Conservation (phyloP, 53 echinoderm and acorn worm genomes). For the Glandiceps talaboti region DNA sequence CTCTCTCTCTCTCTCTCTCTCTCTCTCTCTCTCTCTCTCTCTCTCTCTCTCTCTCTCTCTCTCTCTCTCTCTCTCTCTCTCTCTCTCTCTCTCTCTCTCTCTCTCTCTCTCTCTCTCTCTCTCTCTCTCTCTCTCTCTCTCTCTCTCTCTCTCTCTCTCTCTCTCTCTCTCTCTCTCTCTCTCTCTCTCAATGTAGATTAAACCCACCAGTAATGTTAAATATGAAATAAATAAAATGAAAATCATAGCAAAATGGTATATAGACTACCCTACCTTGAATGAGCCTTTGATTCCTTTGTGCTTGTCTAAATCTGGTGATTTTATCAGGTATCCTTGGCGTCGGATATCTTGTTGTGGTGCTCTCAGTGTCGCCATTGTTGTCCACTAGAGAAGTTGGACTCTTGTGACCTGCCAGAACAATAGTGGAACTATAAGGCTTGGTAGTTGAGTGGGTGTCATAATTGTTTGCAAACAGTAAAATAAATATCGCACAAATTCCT, state of each 20-base stretch:
- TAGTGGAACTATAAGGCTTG: too few species aligned
- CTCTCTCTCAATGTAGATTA: too few species aligned
- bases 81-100: not conserved
- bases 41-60: constrained; percentile 11
- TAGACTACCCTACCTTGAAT: not conserved
- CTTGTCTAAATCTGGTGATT: not conserved
- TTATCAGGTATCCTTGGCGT: not conserved
- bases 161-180: not conserved
- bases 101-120: constrained; percentile 5
- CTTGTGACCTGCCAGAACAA: too few species aligned
- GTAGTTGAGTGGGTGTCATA: too few species aligned
- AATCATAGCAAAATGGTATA: too few species aligned
- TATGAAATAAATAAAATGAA: too few species aligned
- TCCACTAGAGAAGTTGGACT: too few species aligned
- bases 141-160: constrained; percentile 3
- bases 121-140: not conserved
- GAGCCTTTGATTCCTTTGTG: not conserved
- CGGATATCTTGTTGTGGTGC: not conserved
- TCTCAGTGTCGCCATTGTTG: not conserved
- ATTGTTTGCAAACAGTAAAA: too few species aligned
- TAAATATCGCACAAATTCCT: too few species aligned
- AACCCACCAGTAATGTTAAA: too few species aligned
- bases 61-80: constrained; percentile 6
- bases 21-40: constrained; percentile 6
- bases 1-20: constrained; percentile 1